These are phyloP conservation scores for Ciona savignyi DNA, from an alignment of 23 tunicate genomes.

Conservation along the genomic window DNA sequence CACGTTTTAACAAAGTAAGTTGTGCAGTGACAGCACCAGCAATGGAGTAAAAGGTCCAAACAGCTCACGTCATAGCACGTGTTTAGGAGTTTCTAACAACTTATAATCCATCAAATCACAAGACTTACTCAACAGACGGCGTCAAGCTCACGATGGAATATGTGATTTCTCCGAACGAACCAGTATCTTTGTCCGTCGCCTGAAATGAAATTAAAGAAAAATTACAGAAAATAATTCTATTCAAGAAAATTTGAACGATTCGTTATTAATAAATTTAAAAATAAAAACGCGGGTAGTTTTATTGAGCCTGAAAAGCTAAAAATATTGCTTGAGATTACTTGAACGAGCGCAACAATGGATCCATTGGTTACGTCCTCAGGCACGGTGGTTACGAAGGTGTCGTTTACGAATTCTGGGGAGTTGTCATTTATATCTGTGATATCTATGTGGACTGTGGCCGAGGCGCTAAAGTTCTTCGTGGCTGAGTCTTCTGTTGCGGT, in stretches of 20 bases:
- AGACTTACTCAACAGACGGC: neutral
- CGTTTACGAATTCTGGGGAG: neutral
- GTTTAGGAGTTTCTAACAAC: too few relatives aligned
- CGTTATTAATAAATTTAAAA: neutral
- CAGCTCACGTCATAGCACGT: too few relatives aligned
- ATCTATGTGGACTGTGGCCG: neutral
- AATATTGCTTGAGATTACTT: neutral
- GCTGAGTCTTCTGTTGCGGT: neutral
- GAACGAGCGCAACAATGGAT: neutral
- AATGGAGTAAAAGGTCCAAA: too few relatives aligned
- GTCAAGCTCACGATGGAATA: neutral
- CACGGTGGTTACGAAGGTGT: neutral
- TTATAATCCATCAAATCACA: too few relatives aligned
- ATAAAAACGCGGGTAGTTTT: too few relatives aligned
- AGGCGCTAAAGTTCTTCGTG: neutral
- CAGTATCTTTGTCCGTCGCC: conserved; percentile 39
- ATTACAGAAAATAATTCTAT: neutral
- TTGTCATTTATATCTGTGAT: conserved; percentile 3
- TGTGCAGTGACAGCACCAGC: too few relatives aligned
- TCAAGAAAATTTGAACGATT: neutral
- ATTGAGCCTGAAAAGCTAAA: neutral
- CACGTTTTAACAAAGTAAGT: too few relatives aligned
- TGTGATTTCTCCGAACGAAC: conserved; percentile 5
- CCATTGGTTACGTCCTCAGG: neutral
- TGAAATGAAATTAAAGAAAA: neutral